Evolutionary conservation across 2,113 vertebrate species (phyloP).

Genomic region (Speoplatyrhinus poulsoni): DNA sequence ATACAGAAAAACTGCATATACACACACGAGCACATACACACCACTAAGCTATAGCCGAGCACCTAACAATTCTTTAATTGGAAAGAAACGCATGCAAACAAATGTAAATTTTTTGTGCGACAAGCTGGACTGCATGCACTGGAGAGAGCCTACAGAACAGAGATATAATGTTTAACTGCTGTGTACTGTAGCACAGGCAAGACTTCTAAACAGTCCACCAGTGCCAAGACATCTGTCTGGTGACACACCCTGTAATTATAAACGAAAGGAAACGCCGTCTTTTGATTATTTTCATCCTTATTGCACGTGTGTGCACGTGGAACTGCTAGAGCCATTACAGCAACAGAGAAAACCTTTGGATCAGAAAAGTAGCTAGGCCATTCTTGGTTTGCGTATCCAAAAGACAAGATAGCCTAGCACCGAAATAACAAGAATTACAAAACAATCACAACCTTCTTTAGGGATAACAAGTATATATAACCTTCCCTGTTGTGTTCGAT

Average conservation of each 20-base stretch:
- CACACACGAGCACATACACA: not conserved
- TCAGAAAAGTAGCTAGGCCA: not conserved
- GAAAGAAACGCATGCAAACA: not conserved
- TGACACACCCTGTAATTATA: conserved; percentile 87
- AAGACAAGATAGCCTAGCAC: not conserved
- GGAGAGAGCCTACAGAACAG: conserved; percentile 51
- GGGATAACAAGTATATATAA: conserved; percentile 1
- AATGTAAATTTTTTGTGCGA: not conserved
- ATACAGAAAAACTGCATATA: not conserved
- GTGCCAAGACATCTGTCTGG: conserved; percentile 79
- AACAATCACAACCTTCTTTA: conserved; percentile 5
- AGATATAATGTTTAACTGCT: conserved; percentile 66
- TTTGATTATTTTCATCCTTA: conserved; percentile 74
- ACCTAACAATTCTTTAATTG: not conserved
- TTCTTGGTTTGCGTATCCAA: not conserved
- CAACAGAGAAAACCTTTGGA: conserved; percentile 21
- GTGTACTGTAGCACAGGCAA: conserved; percentile 45
- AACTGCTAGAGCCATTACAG: conserved; percentile 30
- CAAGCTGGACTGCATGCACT: conserved; percentile 19
- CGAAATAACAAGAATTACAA: conserved; percentile 11
- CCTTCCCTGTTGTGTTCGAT: not conserved
- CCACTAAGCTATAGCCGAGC: not conserved
- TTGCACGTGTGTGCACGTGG: conserved; percentile 38
- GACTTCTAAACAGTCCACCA: conserved; percentile 59
- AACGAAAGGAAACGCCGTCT: conserved; percentile 69